phyloP scores from a whole-genome alignment of 2,113 vertebrate species.

The Protobothrops mucrosquamatus region DNA sequence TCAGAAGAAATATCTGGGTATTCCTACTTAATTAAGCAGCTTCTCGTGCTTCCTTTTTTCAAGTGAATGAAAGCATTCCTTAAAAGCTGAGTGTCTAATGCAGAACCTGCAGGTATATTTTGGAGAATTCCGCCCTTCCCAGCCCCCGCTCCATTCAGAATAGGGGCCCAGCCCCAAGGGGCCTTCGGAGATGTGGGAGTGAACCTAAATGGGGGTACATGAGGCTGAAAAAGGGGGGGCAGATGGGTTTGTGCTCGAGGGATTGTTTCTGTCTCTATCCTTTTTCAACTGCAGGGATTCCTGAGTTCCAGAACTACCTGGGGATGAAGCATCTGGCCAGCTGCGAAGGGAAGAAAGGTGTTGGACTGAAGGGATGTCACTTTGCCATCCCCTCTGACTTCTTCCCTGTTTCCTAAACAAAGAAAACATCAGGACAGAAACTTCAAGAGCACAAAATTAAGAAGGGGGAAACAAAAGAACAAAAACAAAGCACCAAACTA shows the following conservation, averaged over 20 bases:
- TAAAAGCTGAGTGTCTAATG: neutral
- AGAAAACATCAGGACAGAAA: neutral
- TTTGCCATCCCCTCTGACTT: neutral
- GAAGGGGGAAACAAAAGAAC: neutral
- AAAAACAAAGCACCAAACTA: neutral
- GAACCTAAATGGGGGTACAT: neutral
- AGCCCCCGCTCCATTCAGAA: neutral
- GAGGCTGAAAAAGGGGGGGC: too few species aligned
- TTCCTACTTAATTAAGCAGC: neutral
- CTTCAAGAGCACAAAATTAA: neutral
- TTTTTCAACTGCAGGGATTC: neutral
- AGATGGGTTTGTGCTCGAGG: neutral
- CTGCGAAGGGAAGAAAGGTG: neutral
- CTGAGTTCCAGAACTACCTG: neutral
- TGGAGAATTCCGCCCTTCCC: neutral
- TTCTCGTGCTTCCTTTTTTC: neutral
- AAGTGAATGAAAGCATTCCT: too few species aligned
- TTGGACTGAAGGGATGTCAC: neutral
- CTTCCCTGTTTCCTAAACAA: neutral
- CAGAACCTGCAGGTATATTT: neutral
- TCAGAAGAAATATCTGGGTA: neutral
- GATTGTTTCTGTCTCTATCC: too few species aligned
- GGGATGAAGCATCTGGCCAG: neutral
- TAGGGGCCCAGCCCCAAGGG: neutral
- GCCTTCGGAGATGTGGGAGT: neutral